Evolutionary conservation across 1,140 invertebrate species (phyloP), one percentile per base, ranked within the genome.

Genomic region (Brachionus koreanus): DNA sequence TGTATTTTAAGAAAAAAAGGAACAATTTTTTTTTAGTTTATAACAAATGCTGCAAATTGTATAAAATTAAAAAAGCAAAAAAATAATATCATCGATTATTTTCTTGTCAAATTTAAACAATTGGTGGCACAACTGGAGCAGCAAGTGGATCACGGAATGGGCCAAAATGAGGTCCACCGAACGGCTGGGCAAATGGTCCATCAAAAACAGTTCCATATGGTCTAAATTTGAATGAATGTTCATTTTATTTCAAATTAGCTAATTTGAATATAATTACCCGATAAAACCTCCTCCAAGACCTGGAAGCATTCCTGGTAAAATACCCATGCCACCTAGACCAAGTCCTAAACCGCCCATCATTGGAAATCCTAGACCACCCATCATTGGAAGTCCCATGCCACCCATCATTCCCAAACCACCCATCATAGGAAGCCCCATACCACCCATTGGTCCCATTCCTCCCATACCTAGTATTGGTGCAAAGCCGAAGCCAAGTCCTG

Each of bases 71-170:
- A 79, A 79, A 61, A 79, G 16, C 16, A 57, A 23, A 61, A 37
- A 79, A 79, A 65, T 12, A 79, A 79, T 13, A 5, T 2, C 33
- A 35, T 42, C 7, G 19, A 79, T 61, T 35, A 69, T 37, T 39
- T 69, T 37, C 39, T 69, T 61, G 37, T 39, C 35, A 19, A n/a
- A 46, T 74, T 74, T 79, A 79, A 42, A 61, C 29, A 65, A 79
- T 79, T 61, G 76, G 49, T 61, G 76, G 76, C 10, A 79, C 57
- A 43, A 79, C 76, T 43, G 76, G 76, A 61, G 49, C 35, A 42
- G 39, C 33, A 23, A 79, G 57, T 19, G 76, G 76, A 79, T 79
- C 76, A 61, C 76, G 76, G 76, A 79, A 79, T 39, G 76, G 76
- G 5, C 76, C 76, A 35, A 79, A 79, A 19, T 57, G 49, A 61